Conservation (phyloP, 2,113 vertebrate genomes). For the Burhinus bistriatus region DNA sequence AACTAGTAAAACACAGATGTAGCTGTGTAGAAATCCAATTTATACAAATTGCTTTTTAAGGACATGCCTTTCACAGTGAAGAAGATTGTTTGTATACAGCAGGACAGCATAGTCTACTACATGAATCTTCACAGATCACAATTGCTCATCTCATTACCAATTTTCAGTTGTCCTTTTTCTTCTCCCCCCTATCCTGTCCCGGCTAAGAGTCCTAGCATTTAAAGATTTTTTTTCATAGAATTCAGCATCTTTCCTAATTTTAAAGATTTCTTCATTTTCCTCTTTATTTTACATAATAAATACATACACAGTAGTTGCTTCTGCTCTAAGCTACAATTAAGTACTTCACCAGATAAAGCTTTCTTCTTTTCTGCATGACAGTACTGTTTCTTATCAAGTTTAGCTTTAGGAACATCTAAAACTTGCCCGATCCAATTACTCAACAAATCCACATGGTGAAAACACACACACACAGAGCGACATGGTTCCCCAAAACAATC, state of each 20-base stretch:
- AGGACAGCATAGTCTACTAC: neutral
- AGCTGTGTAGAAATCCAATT: neutral
- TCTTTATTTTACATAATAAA: neutral
- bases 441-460: neutral
- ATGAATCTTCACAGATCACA: neutral
- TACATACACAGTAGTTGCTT: neutral
- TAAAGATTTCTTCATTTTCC: neutral
- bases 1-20: neutral
- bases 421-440: neutral
- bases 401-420: neutral
- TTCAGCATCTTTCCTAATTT: neutral
- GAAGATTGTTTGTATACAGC: neutral
- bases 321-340: neutral
- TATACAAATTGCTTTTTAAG: neutral
- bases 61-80: neutral
- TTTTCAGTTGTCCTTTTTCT: neutral
- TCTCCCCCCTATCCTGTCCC: neutral
- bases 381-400: neutral
- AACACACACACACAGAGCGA: neutral
- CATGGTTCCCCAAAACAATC: neutral
- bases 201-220: neutral
- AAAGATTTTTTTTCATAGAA: neutral
- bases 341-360: neutral
- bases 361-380: neutral
- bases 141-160: neutral